Conservation (phyloP, 1,140 invertebrate genomes). For the Neocloeon triangulifer region DNA sequence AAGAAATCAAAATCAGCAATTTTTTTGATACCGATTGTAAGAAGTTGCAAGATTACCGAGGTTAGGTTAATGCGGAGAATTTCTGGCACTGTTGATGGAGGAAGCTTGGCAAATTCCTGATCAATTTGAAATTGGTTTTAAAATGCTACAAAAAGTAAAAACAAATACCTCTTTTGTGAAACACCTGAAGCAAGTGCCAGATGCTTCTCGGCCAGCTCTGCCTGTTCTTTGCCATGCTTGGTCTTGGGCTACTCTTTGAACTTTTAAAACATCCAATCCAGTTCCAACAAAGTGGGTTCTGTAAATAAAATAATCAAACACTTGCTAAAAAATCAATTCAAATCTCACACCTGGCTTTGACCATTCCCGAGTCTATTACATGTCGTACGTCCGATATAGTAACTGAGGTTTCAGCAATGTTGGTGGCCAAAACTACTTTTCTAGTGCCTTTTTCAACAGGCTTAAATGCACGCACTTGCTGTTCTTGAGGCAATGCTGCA, state of each 20-base stretch:
- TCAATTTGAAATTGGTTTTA: too few species aligned
- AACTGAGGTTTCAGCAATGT: slow-evolving; percentile 92
- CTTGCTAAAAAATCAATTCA: too few species aligned
- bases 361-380: slow-evolving; percentile 87
- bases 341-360: slow-evolving; percentile 65
- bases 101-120: not conserved
- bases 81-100: too few species aligned
- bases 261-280: slow-evolving; percentile 63
- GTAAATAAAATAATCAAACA: not conserved
- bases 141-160: slow-evolving; percentile 6
- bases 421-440: slow-evolving; percentile 90
- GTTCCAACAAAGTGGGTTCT: slow-evolving; percentile 59
- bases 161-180: slow-evolving; percentile 32
- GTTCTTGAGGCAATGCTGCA: slow-evolving; percentile 51
- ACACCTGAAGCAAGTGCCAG: slow-evolving; percentile 64
- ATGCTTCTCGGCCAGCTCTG: slow-evolving; percentile 63
- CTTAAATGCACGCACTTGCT: slow-evolving; percentile 59
- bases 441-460: too few species aligned
- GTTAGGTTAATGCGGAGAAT: too few species aligned
- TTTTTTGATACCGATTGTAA: too few species aligned
- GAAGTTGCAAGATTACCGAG: too few species aligned
- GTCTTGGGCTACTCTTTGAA: slow-evolving; percentile 68
- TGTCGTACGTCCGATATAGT: slow-evolving; percentile 86
- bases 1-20: too few species aligned
- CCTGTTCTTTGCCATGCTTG: slow-evolving; percentile 83